Base-by-base conservation (phyloP, 2,888 invertebrate species). In the Drosophila phalerata region DNA sequence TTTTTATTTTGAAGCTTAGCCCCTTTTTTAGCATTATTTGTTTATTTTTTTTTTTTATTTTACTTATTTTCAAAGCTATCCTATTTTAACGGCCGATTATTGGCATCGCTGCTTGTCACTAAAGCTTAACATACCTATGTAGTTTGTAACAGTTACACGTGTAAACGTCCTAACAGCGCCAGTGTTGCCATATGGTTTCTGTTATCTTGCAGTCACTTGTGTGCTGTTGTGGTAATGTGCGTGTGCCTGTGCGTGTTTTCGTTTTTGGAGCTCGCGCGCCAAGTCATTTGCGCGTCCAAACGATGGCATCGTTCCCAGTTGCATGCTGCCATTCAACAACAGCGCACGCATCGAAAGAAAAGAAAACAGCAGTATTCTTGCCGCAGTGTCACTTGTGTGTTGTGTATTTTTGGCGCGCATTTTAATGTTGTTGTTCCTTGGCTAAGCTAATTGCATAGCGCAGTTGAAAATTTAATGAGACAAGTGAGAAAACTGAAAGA, bases 391-490 rank as follows among this genome's bases (percentile, higher is more conserved):
- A 19, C 8, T 48, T 51, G 34, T n/a, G 34, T 48, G 34, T 49
- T 9, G 13, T 17, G 17, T 38, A 56, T 32, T 82, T 81, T 83
- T 87, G 82, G 88, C 82, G 88, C 88, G 88, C 82, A 73, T 52
- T 72, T 64, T 5, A 32, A 49, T 28, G 22, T 30, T 37, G 63
- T 43, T 49, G 17, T 28, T 53, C 32, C 32, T 66, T 42, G 3
- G 40, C 55, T 40, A 19, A 17, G 47, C 37, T 77, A 69, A 85
- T 80, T 80, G 81, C 52, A 73, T 60, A 40, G 61, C 55, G 62
- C 47, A 67, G 65, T 69, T 87, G 42, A 61, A 69, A 70, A 74
- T 67, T 79, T 82, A 47, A 76, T 70, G 64, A 55, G 52, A 79
- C 65, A 68, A 62, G 58, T 65, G 65, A 68, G 52, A 60, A 22